Conservation (phyloP, 2,113 vertebrate species). For the Craseonycteris thonglongyai region DNA sequence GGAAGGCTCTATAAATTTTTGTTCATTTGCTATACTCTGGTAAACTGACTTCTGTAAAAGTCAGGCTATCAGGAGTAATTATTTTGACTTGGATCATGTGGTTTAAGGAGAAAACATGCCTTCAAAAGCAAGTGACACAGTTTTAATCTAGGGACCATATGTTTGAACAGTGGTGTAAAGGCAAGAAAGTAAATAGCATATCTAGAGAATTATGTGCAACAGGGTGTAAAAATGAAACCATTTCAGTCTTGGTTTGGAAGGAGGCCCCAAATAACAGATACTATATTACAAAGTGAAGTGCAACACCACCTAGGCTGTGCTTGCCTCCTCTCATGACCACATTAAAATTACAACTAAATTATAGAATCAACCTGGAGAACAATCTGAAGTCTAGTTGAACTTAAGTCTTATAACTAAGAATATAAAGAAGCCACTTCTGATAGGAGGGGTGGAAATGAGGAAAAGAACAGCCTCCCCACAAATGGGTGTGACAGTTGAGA, state of each 20-base stretch:
- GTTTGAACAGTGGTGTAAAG: slow-evolving; percentile 7
- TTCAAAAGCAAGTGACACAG: neutral
- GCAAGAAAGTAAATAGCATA: slow-evolving; percentile 14
- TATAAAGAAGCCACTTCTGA: too few species aligned
- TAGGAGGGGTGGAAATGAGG: too few species aligned
- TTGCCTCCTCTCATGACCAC: too few species aligned
- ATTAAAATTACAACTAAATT: too few species aligned
- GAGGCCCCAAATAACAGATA: neutral
- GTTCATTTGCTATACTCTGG: neutral
- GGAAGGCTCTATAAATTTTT: neutral
- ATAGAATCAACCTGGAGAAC: too few species aligned
- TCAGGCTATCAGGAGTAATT: neutral
- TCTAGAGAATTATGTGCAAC: neutral
- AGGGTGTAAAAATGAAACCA: neutral
- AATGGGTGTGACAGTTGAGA: too few species aligned
- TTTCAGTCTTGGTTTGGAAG: neutral
- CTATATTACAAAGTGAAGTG: neutral
- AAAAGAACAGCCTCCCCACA: too few species aligned
- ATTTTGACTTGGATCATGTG: neutral
- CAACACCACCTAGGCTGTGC: neutral
- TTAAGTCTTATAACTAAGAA: too few species aligned
- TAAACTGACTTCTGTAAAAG: slow-evolving; percentile 9
- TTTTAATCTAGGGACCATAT: neutral
- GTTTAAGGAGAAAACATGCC: neutral
- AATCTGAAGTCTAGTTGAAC: too few species aligned